phyloP scores from a whole-genome alignment of 2,797 vertebrate genomes.

The Phaenicophaeus curvirostris region DNA sequence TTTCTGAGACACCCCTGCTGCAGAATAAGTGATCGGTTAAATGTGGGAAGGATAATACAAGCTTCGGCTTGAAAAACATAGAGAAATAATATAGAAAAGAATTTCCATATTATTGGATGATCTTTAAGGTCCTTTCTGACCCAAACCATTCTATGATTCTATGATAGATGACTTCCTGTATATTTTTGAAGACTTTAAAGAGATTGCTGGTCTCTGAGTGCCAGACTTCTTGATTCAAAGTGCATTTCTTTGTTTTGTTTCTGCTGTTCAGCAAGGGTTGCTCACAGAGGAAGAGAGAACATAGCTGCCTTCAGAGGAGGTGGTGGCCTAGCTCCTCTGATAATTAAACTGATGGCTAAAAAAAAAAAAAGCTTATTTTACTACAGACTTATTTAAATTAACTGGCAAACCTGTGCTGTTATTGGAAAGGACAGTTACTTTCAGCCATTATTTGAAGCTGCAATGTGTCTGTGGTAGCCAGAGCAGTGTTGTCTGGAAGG shows the following conservation, averaged over 20 bases:
- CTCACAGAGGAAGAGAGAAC: not conserved
- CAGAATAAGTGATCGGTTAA: not conserved
- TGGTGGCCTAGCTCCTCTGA: not conserved
- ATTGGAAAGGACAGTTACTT: not conserved
- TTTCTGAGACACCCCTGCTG: not conserved
- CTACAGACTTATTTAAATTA: too few species aligned
- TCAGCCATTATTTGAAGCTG: not conserved
- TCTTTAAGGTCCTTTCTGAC: too few species aligned
- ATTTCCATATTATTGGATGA: too few species aligned
- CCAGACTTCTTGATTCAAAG: not conserved
- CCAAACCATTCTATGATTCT: too few species aligned
- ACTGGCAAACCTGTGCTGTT: not conserved
- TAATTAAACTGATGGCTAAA: not conserved
- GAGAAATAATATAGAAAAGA: not conserved
- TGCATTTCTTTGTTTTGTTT: not conserved
- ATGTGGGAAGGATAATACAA: not conserved
- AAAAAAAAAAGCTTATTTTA: not conserved
- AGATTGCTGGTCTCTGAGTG: not conserved
- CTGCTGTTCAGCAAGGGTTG: not conserved
- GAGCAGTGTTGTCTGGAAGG: not conserved
- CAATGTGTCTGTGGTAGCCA: fast-evolving
- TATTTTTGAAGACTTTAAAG: not conserved
- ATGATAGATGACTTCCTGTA: not conserved
- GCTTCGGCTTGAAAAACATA: not conserved
- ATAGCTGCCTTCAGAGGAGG: not conserved